A percentile compares a stretch with the other conserved stretches of the same genome.
phyloP scores from a whole-genome alignment of 2,797 vertebrate species.

The Alfaro cultratus region DNA sequence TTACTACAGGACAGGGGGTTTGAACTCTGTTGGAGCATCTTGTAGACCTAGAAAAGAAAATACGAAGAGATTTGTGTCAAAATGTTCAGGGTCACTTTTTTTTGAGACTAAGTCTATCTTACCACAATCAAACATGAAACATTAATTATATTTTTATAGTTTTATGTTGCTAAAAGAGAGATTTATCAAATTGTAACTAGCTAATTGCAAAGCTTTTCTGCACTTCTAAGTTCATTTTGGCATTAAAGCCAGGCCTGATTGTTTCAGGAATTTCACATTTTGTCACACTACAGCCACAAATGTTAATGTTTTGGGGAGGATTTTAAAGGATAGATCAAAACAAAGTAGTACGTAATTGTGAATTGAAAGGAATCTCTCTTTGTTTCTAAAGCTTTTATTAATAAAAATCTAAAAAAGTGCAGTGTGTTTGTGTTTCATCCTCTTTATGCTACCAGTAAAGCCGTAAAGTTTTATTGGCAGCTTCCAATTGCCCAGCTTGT shows the following conservation, averaged over 20 bases:
- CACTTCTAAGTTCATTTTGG: background rate
- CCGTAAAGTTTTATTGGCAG: background rate
- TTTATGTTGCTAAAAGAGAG: background rate
- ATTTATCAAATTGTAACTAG: background rate
- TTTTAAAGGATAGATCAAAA: background rate
- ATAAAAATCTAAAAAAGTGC: background rate
- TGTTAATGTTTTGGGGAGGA: background rate
- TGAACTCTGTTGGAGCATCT: slow-evolving; percentile 26
- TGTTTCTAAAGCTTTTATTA: background rate
- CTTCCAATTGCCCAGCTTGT: background rate
- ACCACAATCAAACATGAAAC: slow-evolving; percentile 22
- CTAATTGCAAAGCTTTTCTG: background rate
- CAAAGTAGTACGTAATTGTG: background rate
- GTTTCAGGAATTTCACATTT: background rate
- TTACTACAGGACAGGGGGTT: slow-evolving; percentile 33
- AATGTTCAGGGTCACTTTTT: slow-evolving; percentile 37
- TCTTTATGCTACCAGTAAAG: background rate
- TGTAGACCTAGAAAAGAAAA: slow-evolving; percentile 15
- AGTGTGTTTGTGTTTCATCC: background rate
- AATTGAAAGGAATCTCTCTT: background rate
- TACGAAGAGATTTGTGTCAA: slow-evolving; percentile 16
- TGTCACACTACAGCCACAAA: background rate
- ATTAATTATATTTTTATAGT: background rate
- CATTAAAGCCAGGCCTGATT: slow-evolving; percentile 1
- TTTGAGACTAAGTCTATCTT: slow-evolving; percentile 8